phyloP scores from a whole-genome alignment of 2,113 vertebrate species.

The Rhinichthys klamathensis region DNA sequence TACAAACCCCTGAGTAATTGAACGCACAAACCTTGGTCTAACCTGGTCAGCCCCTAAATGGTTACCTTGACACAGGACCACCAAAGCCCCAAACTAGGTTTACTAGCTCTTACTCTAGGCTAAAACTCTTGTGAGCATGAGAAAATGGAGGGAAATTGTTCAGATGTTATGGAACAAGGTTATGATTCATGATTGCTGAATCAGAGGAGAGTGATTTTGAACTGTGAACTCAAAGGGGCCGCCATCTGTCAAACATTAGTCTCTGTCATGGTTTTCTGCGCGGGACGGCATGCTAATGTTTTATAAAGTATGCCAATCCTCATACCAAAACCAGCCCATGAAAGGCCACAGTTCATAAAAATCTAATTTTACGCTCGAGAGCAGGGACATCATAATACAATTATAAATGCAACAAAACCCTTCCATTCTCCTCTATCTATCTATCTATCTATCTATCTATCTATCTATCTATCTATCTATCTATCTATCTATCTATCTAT shows the following conservation, averaged over 20 bases:
- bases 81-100: neutral
- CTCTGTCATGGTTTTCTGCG: conserved; percentile 35
- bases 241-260: conserved; percentile 57
- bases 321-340: conserved; percentile 2
- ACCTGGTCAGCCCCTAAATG: neutral
- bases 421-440: neutral
- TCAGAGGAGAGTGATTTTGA: conserved; percentile 30
- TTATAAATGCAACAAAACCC: neutral
- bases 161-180: neutral
- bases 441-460: neutral
- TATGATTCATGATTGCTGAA: neutral
- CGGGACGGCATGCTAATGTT: conserved; percentile 24
- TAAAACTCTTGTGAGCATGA: neutral
- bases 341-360: conserved; percentile 15
- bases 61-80: neutral
- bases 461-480: neutral
- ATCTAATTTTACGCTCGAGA: neutral
- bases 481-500: neutral
- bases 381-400: conserved; percentile 16
- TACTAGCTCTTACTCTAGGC: neutral
- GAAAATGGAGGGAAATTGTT: neutral
- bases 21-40: conserved; percentile 14
- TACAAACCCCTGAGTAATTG: conserved; percentile 32
- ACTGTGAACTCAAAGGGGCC: conserved; percentile 34
- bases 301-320: conserved; percentile 5